phyloP scores from a whole-genome alignment of 2,797 vertebrate species.

The Channallabes apus region DNA sequence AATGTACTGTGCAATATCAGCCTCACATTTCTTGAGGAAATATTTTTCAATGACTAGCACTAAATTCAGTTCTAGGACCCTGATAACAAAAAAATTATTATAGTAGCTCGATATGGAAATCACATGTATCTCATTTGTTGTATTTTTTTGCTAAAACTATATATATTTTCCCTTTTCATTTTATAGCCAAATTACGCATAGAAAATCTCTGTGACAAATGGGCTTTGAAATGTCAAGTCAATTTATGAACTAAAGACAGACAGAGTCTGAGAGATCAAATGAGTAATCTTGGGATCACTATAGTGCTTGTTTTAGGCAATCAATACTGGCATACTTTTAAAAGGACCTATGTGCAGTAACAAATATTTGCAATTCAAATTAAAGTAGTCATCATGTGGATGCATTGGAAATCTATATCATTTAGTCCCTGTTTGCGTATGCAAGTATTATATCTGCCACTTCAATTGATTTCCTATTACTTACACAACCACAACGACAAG shows the following conservation, averaged over 20 bases:
- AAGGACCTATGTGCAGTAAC: constrained; percentile 37
- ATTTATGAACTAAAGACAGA: constrained; percentile 20
- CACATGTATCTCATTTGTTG: background rate
- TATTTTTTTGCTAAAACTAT: background rate
- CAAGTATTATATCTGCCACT: constrained; percentile 51
- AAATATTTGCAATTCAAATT: constrained; percentile 51
- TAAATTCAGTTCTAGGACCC: constrained; percentile 3
- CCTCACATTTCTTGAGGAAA: background rate
- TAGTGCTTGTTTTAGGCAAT: constrained; percentile 38
- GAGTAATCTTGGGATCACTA: constrained; percentile 29
- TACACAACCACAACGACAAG: constrained; percentile 31
- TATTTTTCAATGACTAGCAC: background rate
- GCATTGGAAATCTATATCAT: constrained; percentile 53
- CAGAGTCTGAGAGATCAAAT: constrained; percentile 21
- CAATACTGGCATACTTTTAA: constrained; percentile 45
- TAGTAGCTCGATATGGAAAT: background rate
- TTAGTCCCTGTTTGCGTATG: constrained; percentile 43
- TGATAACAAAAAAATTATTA: background rate
- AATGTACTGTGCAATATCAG: background rate
- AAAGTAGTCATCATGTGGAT: constrained; percentile 41
- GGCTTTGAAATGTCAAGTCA: constrained; percentile 13
- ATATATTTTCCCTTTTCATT: background rate
- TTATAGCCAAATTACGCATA: background rate
- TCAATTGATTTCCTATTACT: constrained; percentile 49
- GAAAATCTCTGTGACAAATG: constrained; percentile 15